A percentile compares a stretch with the other conserved stretches of the same genome.
Evolutionary conservation across 2,797 vertebrate genomes (phyloP).

Genomic region (Lateolabrax maculatus): DNA sequence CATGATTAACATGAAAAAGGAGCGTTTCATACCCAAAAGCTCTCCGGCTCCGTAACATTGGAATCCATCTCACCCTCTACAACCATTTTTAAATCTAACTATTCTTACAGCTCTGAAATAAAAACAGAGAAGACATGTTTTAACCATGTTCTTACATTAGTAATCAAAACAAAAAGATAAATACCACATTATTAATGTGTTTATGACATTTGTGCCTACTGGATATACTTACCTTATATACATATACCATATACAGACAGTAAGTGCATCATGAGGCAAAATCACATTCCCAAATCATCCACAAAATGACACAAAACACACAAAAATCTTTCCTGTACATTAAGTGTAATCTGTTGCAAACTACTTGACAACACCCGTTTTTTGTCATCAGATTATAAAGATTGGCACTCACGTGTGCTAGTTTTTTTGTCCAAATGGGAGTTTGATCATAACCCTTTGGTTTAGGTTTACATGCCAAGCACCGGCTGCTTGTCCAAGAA

Average conservation of each 20-base stretch:
- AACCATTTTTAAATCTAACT: conserved; percentile 58
- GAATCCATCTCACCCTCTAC: conserved; percentile 70
- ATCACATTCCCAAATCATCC: not conserved
- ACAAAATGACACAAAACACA: not conserved
- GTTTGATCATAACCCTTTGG: conserved; percentile 38
- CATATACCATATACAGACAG: not conserved
- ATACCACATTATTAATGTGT: not conserved
- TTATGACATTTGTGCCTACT: not conserved
- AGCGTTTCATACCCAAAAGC: conserved; percentile 67
- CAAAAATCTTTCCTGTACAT: not conserved
- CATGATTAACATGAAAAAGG: not conserved
- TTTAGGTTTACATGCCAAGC: conserved; percentile 39
- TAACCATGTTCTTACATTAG: conserved; percentile 3
- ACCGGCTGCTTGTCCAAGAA: conserved; percentile 59
- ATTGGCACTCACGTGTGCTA: not conserved
- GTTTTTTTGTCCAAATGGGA: conserved; percentile 8
- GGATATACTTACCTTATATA: not conserved
- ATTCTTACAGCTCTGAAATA: conserved; percentile 70
- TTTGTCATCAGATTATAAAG: not conserved
- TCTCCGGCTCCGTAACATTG: conserved; percentile 67
- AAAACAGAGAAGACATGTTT: conserved; percentile 54
- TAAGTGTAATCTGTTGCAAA: not conserved
- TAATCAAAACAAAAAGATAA: not conserved
- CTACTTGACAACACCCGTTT: not conserved
- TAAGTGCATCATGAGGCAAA: not conserved